Evolutionary conservation across 1,140 invertebrate species (phyloP), one percentile per base, ranked within the genome.

Genomic region (Drosophila bipectinata): DNA sequence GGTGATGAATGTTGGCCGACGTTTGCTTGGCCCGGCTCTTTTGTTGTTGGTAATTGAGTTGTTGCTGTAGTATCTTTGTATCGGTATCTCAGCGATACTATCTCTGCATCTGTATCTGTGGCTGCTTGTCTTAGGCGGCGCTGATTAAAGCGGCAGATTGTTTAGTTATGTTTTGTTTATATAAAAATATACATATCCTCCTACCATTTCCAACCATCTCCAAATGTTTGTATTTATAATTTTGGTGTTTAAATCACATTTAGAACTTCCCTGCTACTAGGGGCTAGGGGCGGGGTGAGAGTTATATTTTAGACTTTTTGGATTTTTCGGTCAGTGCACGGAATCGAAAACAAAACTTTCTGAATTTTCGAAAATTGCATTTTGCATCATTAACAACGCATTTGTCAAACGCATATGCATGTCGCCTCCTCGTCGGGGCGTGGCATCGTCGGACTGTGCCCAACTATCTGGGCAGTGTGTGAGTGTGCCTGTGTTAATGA

Each of bases 301-400:
- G 8, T 10, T 8, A 9, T 47, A 51, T 67, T 68, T 62, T 39
- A 53, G n/a, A 57, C 4, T 21, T 53, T 53, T 45, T 2, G n/a
- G 8, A 47, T 49, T 64, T 74, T 74, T 53, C 48, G 18, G 9
- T 7, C 9, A 49, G 48, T 59, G 73, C 63, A 66, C 15, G 12
- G 14, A 79, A 82, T 82, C 79, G 69, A 84, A 79, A 72, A 63
- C 66, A 72, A 79, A 84, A 79, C 79, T 83, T 72, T 79, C 47
- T 72, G 76, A 79, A 79, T 80, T 85, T 85, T 77, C 73, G 60
- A 85, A 85, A 85, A 85, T 88, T 88, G 79, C 83, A 83, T 83
- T 85, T 83, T 88, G 83, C 83, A 88, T 88, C 83, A 88, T 88
- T 88, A 88, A 88, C 83, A 88, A 88, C 76, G 72, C 83, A 88